These are phyloP conservation scores for Hyppa rectilinea DNA, from an alignment of 2,888 invertebrate species.

Conservation along the genomic window DNA sequence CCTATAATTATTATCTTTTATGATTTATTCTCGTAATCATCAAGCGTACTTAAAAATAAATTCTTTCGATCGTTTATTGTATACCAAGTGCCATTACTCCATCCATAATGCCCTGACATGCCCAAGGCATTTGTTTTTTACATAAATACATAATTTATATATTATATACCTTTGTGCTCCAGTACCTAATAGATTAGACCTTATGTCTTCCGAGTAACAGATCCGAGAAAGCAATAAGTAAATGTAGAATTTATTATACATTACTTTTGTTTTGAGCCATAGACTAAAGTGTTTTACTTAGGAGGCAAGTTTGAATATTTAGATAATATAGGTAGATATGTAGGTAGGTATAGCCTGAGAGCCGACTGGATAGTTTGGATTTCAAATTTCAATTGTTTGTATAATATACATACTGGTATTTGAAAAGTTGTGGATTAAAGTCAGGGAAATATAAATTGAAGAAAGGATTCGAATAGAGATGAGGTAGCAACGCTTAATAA, in stretches of 20 bases:
- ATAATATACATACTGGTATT: background rate
- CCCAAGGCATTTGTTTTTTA: slow-evolving; percentile 32
- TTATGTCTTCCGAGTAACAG: slow-evolving; percentile 84
- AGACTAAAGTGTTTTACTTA: slow-evolving; percentile 68
- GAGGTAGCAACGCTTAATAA: slow-evolving; percentile 7
- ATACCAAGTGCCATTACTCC: slow-evolving; percentile 37
- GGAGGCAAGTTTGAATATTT: slow-evolving; percentile 72
- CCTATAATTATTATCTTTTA: background rate
- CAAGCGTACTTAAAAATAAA: slow-evolving; percentile 43
- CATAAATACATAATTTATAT: slow-evolving; percentile 36
- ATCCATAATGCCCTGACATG: slow-evolving; percentile 14
- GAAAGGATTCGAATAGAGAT: background rate
- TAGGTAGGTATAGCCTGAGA: slow-evolving; percentile 52
- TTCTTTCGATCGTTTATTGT: slow-evolving; percentile 6
- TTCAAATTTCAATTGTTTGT: background rate
- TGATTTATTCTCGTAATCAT: no score
- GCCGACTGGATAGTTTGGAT: slow-evolving; percentile 29
- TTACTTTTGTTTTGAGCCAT: slow-evolving; percentile 66
- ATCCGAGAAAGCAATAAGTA: slow-evolving; percentile 84
- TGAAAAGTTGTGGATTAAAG: slow-evolving; percentile 1
- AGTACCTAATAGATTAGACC: slow-evolving; percentile 67
- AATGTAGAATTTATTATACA: slow-evolving; percentile 71
- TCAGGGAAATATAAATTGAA: background rate
- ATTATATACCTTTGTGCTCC: slow-evolving; percentile 44
- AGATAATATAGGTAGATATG: slow-evolving; percentile 68